phyloP scores from a whole-genome alignment of 2,113 vertebrate genomes.

The Thalassoma bifasciatum region DNA sequence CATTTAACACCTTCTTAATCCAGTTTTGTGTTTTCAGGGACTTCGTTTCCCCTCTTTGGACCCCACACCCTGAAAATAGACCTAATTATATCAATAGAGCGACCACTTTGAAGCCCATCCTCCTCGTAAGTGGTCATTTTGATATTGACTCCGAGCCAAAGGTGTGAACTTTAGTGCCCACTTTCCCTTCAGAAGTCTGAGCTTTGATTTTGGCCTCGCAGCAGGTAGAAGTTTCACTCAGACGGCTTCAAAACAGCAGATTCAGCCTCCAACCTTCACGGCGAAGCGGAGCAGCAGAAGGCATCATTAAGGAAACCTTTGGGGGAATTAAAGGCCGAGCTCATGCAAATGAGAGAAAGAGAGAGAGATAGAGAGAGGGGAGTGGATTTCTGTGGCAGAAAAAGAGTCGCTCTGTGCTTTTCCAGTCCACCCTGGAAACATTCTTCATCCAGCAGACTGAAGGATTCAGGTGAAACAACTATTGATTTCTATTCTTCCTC shows the following conservation, averaged over 20 bases:
- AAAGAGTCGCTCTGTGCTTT: too few species aligned
- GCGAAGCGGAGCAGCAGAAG: slow-evolving; percentile 9
- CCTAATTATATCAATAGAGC: not conserved
- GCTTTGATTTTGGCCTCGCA: slow-evolving; percentile 51
- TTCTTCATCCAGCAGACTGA: not conserved
- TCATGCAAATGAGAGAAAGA: not conserved
- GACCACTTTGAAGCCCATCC: slow-evolving; percentile 34
- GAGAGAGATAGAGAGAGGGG: too few species aligned
- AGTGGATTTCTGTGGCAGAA: not conserved
- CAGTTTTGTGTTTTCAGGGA: not conserved
- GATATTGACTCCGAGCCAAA: slow-evolving; percentile 20
- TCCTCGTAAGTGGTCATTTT: slow-evolving; percentile 17
- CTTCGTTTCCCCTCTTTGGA: not conserved
- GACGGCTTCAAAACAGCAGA: slow-evolving; percentile 31
- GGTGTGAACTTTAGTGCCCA: slow-evolving; percentile 31
- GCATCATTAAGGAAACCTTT: slow-evolving; percentile 6
- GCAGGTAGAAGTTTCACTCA: slow-evolving; percentile 35
- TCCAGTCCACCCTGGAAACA: too few species aligned
- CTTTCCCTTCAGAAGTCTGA: slow-evolving; percentile 14
- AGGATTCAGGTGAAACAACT: slow-evolving; percentile 23
- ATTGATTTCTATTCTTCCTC: slow-evolving; percentile 46
- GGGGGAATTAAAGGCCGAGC: not conserved
- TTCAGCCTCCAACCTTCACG: not conserved
- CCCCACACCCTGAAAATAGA: slow-evolving; percentile 2
- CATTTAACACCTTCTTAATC: not conserved